Conservation (phyloP, 2,888 invertebrate genomes). For the Oxytorus armatus region DNA sequence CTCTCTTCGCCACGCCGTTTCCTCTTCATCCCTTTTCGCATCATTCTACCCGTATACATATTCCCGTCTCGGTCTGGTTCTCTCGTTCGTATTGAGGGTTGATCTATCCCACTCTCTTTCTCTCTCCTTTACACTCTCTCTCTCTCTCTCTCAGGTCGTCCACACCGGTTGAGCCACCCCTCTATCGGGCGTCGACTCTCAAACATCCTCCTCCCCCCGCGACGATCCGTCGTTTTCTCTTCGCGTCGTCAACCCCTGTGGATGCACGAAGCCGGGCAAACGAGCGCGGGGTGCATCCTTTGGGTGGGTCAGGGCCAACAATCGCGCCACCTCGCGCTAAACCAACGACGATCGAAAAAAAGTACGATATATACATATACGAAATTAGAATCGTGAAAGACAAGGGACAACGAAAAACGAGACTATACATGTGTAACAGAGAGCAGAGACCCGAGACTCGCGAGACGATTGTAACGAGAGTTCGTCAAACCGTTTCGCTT, state of each 20-base stretch:
- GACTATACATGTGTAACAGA: not conserved
- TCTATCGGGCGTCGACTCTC: conserved; percentile 65
- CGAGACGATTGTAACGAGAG: conserved; percentile 62
- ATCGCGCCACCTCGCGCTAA: conserved; percentile 41
- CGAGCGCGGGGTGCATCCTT: conserved; percentile 79
- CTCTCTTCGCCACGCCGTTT: conserved; percentile 39
- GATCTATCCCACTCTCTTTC: conserved; percentile 11
- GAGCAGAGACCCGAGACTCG: conserved; percentile 6
- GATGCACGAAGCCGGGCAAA: conserved; percentile 60
- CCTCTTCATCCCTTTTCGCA: conserved; percentile 36
- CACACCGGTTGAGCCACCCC: conserved; percentile 60
- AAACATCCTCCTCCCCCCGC: conserved; percentile 26
- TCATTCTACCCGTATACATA: conserved; percentile 49
- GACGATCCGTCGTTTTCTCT: conserved; percentile 22
- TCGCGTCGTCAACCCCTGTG: conserved; percentile 44
- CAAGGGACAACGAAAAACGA: conserved; percentile 3
- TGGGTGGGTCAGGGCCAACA: conserved; percentile 83
- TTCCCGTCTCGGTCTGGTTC: conserved; percentile 57
- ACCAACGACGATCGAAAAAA: conserved; percentile 7
- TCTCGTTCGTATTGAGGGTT: conserved; percentile 64
- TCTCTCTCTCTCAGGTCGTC: conserved; percentile 64
- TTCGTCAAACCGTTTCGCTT: conserved; percentile 74
- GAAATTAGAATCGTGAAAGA: not conserved
- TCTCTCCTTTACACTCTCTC: conserved; percentile 20
- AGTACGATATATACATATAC: not conserved